A percentile compares a stretch with the other conserved stretches of the same genome.
These are phyloP conservation scores for Phlogophora meticulosa DNA, from an alignment of 2,888 invertebrate species.

Conservation along the genomic window DNA sequence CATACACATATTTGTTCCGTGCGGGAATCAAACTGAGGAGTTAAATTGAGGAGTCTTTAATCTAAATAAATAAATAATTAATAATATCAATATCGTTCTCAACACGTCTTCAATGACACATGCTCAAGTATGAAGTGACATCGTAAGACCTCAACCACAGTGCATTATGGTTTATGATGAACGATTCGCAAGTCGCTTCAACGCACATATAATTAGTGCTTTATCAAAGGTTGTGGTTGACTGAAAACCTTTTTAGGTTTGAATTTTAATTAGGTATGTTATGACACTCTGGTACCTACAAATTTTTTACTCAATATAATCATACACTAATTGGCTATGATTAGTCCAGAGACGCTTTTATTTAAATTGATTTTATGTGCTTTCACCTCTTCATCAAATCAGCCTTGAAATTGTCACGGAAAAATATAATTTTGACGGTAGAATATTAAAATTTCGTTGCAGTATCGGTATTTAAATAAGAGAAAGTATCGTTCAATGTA, in stretches of 20 bases:
- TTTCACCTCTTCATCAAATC: constrained; percentile 45
- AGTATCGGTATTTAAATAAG: constrained; percentile 39
- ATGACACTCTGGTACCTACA: neutral
- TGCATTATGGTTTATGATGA: neutral
- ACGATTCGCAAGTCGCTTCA: constrained; percentile 6
- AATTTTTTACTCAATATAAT: neutral
- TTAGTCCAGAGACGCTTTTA: constrained; percentile 17
- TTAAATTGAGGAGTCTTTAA: too few species aligned
- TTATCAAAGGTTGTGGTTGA: neutral
- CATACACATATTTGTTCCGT: too few species aligned
- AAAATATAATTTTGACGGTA: constrained; percentile 18
- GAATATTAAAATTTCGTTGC: constrained; percentile 36
- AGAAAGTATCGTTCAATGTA: constrained; percentile 25
- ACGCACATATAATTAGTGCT: neutral
- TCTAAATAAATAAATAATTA: too few species aligned
- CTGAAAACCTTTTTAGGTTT: neutral
- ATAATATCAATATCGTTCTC: constrained; percentile 19
- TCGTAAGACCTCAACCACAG: neutral
- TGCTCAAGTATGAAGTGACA: constrained; percentile 1
- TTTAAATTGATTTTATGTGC: constrained; percentile 34
- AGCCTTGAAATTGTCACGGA: constrained; percentile 39
- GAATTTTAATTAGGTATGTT: neutral
- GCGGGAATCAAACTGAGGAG: too few species aligned
- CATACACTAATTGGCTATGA: neutral
- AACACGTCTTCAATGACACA: constrained; percentile 6